Evolutionary conservation across 1,140 invertebrate species (phyloP).

Genomic region (Wasmannia auropunctata): DNA sequence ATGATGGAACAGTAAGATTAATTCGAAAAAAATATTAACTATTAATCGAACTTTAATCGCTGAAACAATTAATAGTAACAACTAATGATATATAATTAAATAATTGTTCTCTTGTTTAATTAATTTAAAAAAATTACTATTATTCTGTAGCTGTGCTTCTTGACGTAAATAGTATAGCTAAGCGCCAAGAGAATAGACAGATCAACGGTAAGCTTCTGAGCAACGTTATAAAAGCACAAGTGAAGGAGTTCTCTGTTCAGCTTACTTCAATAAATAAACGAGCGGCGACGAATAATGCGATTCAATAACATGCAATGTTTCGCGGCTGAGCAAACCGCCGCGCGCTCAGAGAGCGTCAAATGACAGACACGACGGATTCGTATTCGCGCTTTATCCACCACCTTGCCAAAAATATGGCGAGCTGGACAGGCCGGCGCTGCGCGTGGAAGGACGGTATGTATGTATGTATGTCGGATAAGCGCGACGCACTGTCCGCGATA

Average conservation of each 20-base stretch:
- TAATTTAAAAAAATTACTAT: no score
- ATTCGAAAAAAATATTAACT: not conserved
- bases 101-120: no score
- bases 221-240: not conserved
- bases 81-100: not conserved
- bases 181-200: not conserved
- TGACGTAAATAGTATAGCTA: not conserved
- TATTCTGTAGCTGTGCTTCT: no score
- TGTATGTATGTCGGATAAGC: conserved; percentile 72
- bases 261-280: not conserved
- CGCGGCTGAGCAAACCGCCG: not conserved
- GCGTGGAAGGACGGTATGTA: conserved; percentile 44
- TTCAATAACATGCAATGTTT: conserved; percentile 18
- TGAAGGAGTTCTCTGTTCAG: not conserved
- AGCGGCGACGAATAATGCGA: not conserved
- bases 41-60: not conserved
- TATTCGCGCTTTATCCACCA: conserved; percentile 52
- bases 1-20: not conserved
- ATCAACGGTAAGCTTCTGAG: not conserved
- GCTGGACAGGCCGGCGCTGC: not conserved
- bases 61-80: not conserved
- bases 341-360: not conserved
- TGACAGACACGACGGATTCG: conserved; percentile 58
- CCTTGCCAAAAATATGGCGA: conserved; percentile 72
- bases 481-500: conserved; percentile 73